Evolutionary conservation across 1,140 invertebrate genomes (phyloP).

Genomic region (Papilio helenus): DNA sequence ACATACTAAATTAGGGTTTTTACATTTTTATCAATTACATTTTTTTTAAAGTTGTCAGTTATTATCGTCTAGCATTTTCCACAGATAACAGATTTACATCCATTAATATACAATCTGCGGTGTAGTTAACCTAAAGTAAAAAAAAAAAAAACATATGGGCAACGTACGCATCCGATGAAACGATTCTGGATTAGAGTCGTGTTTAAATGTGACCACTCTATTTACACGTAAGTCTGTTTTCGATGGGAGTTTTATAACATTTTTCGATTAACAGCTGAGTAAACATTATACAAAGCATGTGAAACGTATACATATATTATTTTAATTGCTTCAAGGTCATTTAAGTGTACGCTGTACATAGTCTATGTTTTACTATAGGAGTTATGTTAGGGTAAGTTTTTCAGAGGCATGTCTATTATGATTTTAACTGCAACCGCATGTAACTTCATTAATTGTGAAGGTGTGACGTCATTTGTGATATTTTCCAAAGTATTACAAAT

Average conservation of each 20-base stretch:
- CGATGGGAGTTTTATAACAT: constrained; percentile 47
- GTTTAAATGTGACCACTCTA: constrained; percentile 53
- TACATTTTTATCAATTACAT: background rate
- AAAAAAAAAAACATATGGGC: too few species aligned
- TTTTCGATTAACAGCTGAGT: constrained; percentile 55
- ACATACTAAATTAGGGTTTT: background rate
- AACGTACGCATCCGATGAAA: constrained; percentile 13
- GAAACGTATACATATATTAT: constrained; percentile 50
- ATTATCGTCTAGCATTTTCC: too few species aligned
- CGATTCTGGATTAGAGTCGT: constrained; percentile 35
- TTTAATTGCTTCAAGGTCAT: constrained; percentile 47
- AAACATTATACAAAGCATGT: constrained; percentile 65
- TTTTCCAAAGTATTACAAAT: too few species aligned
- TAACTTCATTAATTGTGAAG: too few species aligned
- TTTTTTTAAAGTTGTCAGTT: too few species aligned
- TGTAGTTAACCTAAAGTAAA: too few species aligned
- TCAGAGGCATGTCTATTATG: too few species aligned
- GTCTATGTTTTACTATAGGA: background rate
- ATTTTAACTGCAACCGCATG: too few species aligned
- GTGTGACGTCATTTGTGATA: too few species aligned
- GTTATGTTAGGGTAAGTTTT: too few species aligned
- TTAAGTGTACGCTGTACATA: background rate
- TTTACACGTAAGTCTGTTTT: constrained; percentile 58
- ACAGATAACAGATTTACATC: too few species aligned
- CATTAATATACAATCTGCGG: too few species aligned